Evolutionary conservation across 2,797 vertebrate species (phyloP), one percentile per base, ranked within the genome.

Genomic region (Mastacembelus armatus): DNA sequence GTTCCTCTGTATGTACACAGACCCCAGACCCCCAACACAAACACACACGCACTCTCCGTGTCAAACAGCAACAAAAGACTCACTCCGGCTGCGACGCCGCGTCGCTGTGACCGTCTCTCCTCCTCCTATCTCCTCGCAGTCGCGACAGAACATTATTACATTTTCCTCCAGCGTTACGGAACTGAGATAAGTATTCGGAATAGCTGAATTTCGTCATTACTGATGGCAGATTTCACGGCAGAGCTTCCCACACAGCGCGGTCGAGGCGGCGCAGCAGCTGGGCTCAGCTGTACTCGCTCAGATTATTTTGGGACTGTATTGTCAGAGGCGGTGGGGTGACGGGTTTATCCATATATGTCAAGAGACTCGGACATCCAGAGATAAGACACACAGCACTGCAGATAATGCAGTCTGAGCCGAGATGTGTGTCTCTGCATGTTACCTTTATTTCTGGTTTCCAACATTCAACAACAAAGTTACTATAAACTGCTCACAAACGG

Each of bases 251-350:
- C 22, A 8, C 42, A 14, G 49, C 18, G 70, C 85, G 88, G 90
- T 83, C 92, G 91, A 51, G 29, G 22, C 38, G 36, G 65, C 24
- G 80, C 27, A 33, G 72, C 71, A 75, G 86, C 89, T n/a, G 54
- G 83, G 88, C 94, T 93, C 96, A 96, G 95, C 96, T 96, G 96
- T 94, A 94, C 79, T 76, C 83, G 78, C 92, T 62, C 36, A 74
- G 95, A 95, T 96, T 98, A 99, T 98, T 98, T 96, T 96, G 94
- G 96, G 95, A 94, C 85, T 78, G 90, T 81, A 90, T 92, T 94
- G 95, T 95, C 95, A n/a, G n/a, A 95, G 91, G 78, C 91, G 87
- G 84, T 87, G 5, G 74, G 44, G 71, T 83, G 88, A 85, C 82
- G 91, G 75, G 45, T 81, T 45, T 78, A 40, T 93, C 96, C 96